phyloP scores from a whole-genome alignment of 2,797 vertebrate species.

The Eulemur albifrons region DNA sequence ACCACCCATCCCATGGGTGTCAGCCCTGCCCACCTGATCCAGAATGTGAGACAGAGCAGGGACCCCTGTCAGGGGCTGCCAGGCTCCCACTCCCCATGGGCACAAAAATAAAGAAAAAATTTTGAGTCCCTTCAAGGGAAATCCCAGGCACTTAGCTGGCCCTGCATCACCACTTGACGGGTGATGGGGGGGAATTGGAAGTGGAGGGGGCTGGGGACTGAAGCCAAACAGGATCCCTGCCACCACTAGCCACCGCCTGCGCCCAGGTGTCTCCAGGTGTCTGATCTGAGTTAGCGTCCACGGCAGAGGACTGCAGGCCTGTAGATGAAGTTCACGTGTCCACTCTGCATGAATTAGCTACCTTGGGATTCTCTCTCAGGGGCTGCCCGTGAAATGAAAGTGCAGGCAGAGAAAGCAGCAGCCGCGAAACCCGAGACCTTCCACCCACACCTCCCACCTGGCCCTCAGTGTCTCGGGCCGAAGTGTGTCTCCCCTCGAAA shows the following conservation, averaged over 20 bases:
- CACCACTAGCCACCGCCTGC: rapidly evolving
- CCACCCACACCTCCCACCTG: background rate
- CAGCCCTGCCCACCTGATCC: background rate
- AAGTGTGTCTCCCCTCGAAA: background rate
- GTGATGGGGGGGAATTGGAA: too few species aligned
- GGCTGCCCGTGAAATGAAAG: background rate
- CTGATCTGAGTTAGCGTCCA: background rate
- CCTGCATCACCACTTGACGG: too few species aligned
- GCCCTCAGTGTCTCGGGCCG: rapidly evolving
- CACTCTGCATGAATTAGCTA: rapidly evolving
- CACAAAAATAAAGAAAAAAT: background rate
- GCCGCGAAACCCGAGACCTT: background rate
- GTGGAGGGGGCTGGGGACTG: background rate
- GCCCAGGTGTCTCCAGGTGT: background rate
- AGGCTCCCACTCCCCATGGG: background rate
- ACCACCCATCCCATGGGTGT: background rate
- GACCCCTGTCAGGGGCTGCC: background rate
- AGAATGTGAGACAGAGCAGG: background rate
- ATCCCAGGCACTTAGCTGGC: background rate
- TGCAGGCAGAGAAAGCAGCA: background rate
- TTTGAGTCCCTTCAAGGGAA: background rate
- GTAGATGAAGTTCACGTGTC: background rate
- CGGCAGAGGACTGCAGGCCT: rapidly evolving
- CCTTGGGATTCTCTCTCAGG: too few species aligned
- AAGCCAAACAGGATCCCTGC: background rate